A percentile compares a stretch with the other conserved stretches of the same genome.
Evolutionary conservation across 1,140 invertebrate species (phyloP).

Genomic region (Lasaia peninsularis): DNA sequence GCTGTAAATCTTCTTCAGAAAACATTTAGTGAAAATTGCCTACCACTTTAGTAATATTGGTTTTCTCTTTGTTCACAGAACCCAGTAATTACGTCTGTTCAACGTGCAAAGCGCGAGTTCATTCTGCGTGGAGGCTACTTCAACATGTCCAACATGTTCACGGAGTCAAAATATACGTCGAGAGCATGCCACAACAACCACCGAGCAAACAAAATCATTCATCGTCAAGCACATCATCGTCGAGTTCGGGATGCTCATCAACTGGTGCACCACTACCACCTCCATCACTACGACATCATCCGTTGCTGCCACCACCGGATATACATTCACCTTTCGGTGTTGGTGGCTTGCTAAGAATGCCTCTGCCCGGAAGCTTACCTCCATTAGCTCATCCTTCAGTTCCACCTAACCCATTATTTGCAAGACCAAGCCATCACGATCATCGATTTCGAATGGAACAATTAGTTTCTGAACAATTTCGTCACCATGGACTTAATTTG

Average conservation of each 20-base stretch:
- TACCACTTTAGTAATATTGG: slow-evolving; percentile 31
- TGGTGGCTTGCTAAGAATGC: slow-evolving; percentile 81
- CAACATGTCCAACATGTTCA: slow-evolving; percentile 96
- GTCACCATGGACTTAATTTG: slow-evolving; percentile 83
- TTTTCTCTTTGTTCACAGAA: slow-evolving; percentile 87
- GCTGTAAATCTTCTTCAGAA: slow-evolving; percentile 63
- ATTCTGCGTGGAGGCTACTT: slow-evolving; percentile 95
- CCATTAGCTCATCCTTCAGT: slow-evolving; percentile 80
- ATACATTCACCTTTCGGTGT: slow-evolving; percentile 83
- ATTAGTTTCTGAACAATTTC: slow-evolving; percentile 87
- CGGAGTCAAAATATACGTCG: slow-evolving; percentile 94
- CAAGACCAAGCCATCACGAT: slow-evolving; percentile 84
- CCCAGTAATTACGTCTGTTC: slow-evolving; percentile 96
- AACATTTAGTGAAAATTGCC: slow-evolving; percentile 40
- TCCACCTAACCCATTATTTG: slow-evolving; percentile 82
- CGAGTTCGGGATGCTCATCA: slow-evolving; percentile 78
- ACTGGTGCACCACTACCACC: slow-evolving; percentile 79
- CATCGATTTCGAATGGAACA: slow-evolving; percentile 89
- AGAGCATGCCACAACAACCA: slow-evolving; percentile 77
- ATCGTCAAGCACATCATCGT: slow-evolving; percentile 76
- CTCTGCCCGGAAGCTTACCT: slow-evolving; percentile 78
- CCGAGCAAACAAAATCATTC: slow-evolving; percentile 75
- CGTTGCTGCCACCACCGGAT: slow-evolving; percentile 81
- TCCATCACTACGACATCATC: slow-evolving; percentile 79
- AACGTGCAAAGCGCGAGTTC: slow-evolving; percentile 92